Evolutionary conservation across 2,113 vertebrate genomes (phyloP), one percentile per base, ranked within the genome.

Genomic region (Charina bottae): DNA sequence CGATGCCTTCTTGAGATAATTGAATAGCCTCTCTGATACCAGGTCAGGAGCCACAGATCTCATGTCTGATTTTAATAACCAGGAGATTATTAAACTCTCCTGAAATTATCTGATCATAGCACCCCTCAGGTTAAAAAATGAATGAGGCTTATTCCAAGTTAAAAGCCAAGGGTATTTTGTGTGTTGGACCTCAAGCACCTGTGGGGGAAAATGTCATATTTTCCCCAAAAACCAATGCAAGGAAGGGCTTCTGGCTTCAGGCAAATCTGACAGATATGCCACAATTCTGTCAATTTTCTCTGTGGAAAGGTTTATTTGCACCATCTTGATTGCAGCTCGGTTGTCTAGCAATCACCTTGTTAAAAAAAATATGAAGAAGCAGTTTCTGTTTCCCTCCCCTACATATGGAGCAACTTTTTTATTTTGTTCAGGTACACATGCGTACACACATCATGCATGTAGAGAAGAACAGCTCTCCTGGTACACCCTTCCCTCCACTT

Each of bases 121-220:
- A 12, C 33, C 46, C 0, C 0, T 19, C 55, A 85, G 23, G 62
- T 21, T 89, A 85, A 72, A 0, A 0, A 85, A 49, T 78, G 33
- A 0, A 6, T 1, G 49, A 0, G 0, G 87, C 15, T 10, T 72
- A 0, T 0, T 49, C 85, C 10, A 0, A 0, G 26, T 85, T 72
- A 0, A 0, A 26, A n/a, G 23, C 8, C 85, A 56, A 49, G 56
- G 88, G 19, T n/a, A n/a, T 33, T 49, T 60, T 54, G 87, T 8
- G 42, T 33, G 58, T 37, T 53, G 55, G 85, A 90, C 58, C 37
- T 1, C 0, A 56, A 59, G n/a, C 6, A 24, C 28, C 49, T 4
- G 6, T 15, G 23, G 1, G 42, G 9, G 26, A 7, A 53, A 54
- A 85, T n/a, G 7, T 33, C 26, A 90, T 26, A 12, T 23, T 72